Percentiles rank a stretch among this genome's conserved stretches.
Conservation (phyloP, 2,113 vertebrate genomes). For the Alligator sinensis region DNA sequence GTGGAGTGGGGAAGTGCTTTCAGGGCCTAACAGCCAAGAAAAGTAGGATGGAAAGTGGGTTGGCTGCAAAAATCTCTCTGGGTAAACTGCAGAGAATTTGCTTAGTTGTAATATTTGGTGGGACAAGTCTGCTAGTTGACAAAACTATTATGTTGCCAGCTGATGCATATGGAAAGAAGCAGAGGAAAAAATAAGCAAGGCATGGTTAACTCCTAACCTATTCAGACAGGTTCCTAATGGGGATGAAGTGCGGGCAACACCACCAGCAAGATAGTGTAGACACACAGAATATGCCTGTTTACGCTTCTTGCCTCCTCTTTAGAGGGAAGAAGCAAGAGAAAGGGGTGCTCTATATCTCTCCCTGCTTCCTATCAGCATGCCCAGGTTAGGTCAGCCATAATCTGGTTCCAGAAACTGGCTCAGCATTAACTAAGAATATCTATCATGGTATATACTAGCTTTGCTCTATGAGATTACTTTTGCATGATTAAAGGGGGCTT, state of each 20-base stretch:
- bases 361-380: neutral
- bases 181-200: neutral
- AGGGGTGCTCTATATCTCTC: neutral
- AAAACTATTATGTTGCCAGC: neutral
- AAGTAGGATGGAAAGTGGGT: neutral
- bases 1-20: neutral
- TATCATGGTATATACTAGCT: neutral
- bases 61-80: fast-evolving
- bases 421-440: neutral
- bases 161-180: neutral
- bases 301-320: neutral
- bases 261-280: neutral
- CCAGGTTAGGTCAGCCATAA: neutral
- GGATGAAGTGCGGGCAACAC: neutral
- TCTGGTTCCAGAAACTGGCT: neutral
- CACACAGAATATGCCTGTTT: neutral
- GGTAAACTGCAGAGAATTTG: neutral
- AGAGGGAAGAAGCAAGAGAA: neutral
- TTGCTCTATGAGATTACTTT: neutral
- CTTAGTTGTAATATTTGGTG: neutral
- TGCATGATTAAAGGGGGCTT: neutral
- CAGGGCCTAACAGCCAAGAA: too few species aligned
- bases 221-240: neutral
- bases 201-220: neutral
- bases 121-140: too few species aligned